These are phyloP conservation scores for Illadopsis cleaveri DNA, from an alignment of 2,113 vertebrate species.

Conservation along the genomic window DNA sequence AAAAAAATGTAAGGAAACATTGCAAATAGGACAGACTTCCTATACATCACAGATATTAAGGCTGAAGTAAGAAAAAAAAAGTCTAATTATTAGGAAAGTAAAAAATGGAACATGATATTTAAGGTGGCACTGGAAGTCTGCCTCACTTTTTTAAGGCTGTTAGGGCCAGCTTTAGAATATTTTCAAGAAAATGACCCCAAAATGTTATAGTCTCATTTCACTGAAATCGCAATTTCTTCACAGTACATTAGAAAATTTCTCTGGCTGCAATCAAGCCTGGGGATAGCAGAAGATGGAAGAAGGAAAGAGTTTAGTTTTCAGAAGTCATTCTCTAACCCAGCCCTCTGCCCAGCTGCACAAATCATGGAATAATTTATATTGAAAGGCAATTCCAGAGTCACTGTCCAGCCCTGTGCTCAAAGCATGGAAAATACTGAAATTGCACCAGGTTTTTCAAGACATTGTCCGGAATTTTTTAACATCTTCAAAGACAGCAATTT, in stretches of 20 bases:
- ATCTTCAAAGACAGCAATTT: neutral
- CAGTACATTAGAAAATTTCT: neutral
- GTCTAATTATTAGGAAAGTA: neutral
- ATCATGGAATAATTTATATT: neutral
- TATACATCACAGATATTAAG: neutral
- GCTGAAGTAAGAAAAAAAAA: neutral
- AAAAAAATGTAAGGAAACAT: neutral
- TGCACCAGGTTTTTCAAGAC: neutral
- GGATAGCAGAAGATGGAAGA: neutral
- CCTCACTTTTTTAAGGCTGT: neutral
- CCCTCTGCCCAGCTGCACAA: neutral
- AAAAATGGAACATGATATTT: neutral
- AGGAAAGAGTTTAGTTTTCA: neutral
- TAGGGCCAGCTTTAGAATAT: neutral
- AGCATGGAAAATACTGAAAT: neutral
- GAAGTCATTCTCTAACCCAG: neutral
- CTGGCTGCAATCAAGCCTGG: neutral
- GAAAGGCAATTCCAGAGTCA: neutral
- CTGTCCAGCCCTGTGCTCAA: neutral
- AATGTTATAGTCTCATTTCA: neutral
- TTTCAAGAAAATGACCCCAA: neutral
- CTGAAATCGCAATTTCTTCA: neutral
- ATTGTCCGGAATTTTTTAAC: neutral
- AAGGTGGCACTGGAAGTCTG: neutral
- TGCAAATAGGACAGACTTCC: neutral